Evolutionary conservation across 1,140 invertebrate genomes (phyloP).

Genomic region (Trissolcus basalis): DNA sequence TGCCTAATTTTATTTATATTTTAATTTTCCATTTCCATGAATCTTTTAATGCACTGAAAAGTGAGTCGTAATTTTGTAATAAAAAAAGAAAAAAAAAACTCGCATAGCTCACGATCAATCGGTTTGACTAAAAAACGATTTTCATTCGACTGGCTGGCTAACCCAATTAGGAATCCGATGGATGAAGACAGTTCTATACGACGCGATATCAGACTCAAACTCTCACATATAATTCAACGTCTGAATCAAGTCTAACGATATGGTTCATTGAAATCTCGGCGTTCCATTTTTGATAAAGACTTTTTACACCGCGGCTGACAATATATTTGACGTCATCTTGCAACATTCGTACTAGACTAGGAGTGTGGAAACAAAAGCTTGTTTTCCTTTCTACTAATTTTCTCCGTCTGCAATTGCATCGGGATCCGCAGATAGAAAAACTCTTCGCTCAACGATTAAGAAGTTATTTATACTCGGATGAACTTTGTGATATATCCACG

Average conservation of each 20-base stretch:
- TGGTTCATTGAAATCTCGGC: slow-evolving; percentile 30
- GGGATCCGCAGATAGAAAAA: no score
- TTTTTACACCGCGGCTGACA: no score
- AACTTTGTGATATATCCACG: neutral
- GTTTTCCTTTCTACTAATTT: no score
- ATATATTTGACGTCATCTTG: no score
- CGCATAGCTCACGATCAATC: slow-evolving; percentile 30
- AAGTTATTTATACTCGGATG: neutral
- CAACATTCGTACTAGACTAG: no score
- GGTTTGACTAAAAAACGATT: slow-evolving; percentile 32
- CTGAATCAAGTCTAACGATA: slow-evolving; percentile 23
- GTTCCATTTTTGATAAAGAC: slow-evolving; percentile 1
- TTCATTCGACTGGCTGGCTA: slow-evolving; percentile 44
- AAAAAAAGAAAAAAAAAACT: slow-evolving; percentile 15
- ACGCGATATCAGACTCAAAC: slow-evolving; percentile 46
- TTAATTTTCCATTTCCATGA: no score
- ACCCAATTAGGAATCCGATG: slow-evolving; percentile 51
- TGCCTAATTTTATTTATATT: neutral
- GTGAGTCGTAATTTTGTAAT: slow-evolving; percentile 6
- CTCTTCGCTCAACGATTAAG: neutral
- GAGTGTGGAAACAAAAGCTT: no score
- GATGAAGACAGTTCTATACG: slow-evolving; percentile 37
- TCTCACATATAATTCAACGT: slow-evolving; percentile 29
- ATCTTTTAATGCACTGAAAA: no score
- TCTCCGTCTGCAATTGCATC: no score